These are phyloP conservation scores for Athene noctua DNA, from an alignment of 2,113 vertebrate species.

Conservation along the genomic window DNA sequence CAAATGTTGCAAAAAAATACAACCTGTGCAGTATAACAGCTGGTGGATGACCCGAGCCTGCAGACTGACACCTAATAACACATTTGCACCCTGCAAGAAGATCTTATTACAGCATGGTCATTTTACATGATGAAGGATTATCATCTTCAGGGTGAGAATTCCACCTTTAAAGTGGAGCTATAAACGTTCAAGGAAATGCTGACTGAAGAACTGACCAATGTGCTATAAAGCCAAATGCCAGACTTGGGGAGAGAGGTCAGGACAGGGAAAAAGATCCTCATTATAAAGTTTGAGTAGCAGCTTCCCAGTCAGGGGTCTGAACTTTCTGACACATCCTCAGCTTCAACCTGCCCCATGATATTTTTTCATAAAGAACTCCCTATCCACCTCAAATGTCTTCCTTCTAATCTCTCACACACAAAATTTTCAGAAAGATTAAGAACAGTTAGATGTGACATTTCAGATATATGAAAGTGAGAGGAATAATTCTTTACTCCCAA, in stretches of 20 bases:
- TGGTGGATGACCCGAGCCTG: conserved; percentile 62
- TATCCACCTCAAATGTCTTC: background rate
- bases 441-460: background rate
- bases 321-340: conserved; percentile 8
- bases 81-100: conserved; percentile 56
- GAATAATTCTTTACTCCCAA: background rate
- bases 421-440: background rate
- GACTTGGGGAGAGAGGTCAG: background rate
- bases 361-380: background rate
- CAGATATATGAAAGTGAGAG: background rate
- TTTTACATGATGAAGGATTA: conserved; percentile 59
- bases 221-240: background rate
- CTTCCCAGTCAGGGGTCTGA: background rate
- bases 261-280: background rate
- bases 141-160: conserved; percentile 45
- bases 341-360: background rate
- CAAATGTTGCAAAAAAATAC: conserved; percentile 78
- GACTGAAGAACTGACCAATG: background rate
- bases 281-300: background rate
- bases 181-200: background rate
- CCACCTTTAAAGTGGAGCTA: conserved; percentile 27
- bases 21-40: conserved; percentile 68
- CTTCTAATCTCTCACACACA: background rate
- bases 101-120: conserved; percentile 68
- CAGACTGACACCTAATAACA: conserved; percentile 65